Conservation (phyloP, 2,888 invertebrate genomes). For the Harmothoe impar region DNA sequence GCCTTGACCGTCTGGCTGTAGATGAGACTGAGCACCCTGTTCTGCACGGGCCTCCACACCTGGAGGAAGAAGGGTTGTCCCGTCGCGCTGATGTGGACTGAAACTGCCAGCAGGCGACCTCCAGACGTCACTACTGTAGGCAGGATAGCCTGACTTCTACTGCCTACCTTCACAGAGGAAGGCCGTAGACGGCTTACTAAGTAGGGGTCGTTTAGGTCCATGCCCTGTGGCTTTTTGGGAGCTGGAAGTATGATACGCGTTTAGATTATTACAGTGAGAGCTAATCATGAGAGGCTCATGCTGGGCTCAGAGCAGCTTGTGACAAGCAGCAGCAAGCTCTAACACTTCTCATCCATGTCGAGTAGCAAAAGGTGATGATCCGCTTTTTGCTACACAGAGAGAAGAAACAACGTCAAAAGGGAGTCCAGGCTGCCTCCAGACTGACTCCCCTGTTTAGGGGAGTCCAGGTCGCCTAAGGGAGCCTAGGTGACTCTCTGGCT, state of each 20-base stretch:
- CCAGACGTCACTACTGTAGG: background rate
- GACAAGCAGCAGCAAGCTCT: too few relatives aligned
- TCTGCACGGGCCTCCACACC: conserved; percentile 26
- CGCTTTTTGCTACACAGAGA: too few relatives aligned
- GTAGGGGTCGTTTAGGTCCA: conserved; percentile 39
- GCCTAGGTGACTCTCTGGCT: too few relatives aligned
- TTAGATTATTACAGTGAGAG: too few relatives aligned
- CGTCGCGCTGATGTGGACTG: background rate
- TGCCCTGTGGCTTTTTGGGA: background rate
- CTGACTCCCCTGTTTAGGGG: too few relatives aligned
- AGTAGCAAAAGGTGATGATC: too few relatives aligned
- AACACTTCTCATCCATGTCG: too few relatives aligned
- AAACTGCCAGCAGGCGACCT: conserved; percentile 5
- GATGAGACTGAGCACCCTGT: background rate
- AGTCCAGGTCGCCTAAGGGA: too few relatives aligned
- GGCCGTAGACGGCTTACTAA: background rate
- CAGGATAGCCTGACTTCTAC: background rate
- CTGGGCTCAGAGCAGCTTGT: too few relatives aligned
- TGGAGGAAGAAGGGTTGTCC: conserved; percentile 11
- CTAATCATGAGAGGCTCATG: too few relatives aligned
- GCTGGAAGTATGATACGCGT: background rate
- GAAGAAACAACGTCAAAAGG: too few relatives aligned
- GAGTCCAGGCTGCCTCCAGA: too few relatives aligned
- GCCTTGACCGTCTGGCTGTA: background rate
- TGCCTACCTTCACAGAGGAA: background rate